phyloP scores from a whole-genome alignment of 1,140 invertebrate species.

The Hyphantria cunea region DNA sequence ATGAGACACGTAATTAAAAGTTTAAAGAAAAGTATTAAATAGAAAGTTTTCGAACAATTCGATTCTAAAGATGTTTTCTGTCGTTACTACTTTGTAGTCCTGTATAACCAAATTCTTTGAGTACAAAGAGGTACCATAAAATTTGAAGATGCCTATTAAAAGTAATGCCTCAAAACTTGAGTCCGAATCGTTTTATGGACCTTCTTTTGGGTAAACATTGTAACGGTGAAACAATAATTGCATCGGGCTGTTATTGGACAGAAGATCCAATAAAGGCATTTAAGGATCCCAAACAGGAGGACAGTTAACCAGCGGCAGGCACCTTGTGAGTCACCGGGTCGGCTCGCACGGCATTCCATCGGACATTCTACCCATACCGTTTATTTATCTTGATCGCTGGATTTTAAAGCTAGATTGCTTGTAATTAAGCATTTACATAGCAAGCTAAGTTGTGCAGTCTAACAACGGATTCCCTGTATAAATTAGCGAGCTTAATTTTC shows the following conservation, averaged over 20 bases:
- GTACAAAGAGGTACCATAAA: slow-evolving; percentile 30
- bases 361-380: slow-evolving; percentile 55
- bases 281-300: slow-evolving; percentile 44
- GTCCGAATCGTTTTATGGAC: slow-evolving; percentile 4
- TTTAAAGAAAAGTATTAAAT: too few relatives aligned
- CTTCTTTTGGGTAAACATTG: slow-evolving; percentile 1
- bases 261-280: slow-evolving; percentile 44
- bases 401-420: slow-evolving; percentile 32
- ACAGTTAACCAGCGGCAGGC: slow-evolving; percentile 41
- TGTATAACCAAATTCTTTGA: slow-evolving; percentile 10
- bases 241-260: slow-evolving; percentile 19
- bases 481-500: slow-evolving; percentile 57
- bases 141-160: slow-evolving; percentile 24
- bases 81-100: slow-evolving; percentile 9
- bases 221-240: slow-evolving; percentile 31
- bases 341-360: slow-evolving; percentile 56
- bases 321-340: slow-evolving; percentile 58
- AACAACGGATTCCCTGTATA: slow-evolving; percentile 54
- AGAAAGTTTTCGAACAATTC: too few relatives aligned
- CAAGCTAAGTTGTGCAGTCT: slow-evolving; percentile 18
- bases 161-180: slow-evolving; percentile 20
- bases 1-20: too few relatives aligned
- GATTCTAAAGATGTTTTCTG: too few relatives aligned
- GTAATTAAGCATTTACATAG: slow-evolving; percentile 20
- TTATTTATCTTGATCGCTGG: slow-evolving; percentile 39